Evolutionary conservation across 1,140 invertebrate species (phyloP), one percentile per base, ranked within the genome.

Genomic region (Drosophila ercepeae): DNA sequence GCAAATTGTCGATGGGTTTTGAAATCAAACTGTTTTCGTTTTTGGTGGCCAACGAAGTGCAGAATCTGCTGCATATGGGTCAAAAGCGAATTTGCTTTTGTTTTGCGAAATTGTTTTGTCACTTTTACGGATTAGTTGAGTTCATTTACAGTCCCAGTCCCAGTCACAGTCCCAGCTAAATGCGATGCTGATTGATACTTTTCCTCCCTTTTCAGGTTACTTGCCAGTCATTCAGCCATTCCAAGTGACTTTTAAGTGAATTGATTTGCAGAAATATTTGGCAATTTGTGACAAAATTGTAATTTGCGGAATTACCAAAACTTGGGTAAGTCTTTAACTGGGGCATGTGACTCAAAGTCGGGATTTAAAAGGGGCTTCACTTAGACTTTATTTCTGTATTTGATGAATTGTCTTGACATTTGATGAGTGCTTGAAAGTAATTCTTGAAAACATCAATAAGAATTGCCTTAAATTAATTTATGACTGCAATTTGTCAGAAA

Each of bases 1-100:
- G 78, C 78, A 75, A 83, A 84, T 83, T 84, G 79, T 61, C 65
- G 49, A 75, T 67, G 36, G 60, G 60, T 83, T 83, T 75, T 78
- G 78, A 71, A 83, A 83, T 84, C 75, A 75, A 63, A 75, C 46
- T 29, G 29, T 36, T 3, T 36, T 36, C 13, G 14, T 32, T 32
- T 32, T 32, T 32, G 27, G 8, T 27, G 8, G 52, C 46, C 16
- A 52, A 39, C 44, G 14, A 14, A 29, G 29, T 44, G 13, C 46
- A 52, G 55, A 60, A 60, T 64, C 55, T 58, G 29, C 55, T 21
- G 19, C 23, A 52, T 16, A 52, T 60, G 57, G 34, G 58, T 34
- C 16, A 51, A 63, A 41, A 45, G 32, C 48, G 29, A 34, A 41
- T 79, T 67, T 34, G 49, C 50, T 32, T 71, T 48, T 52, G 44